Evolutionary conservation across 1,140 invertebrate species (phyloP).

Genomic region (Teleopsis dalmanni): DNA sequence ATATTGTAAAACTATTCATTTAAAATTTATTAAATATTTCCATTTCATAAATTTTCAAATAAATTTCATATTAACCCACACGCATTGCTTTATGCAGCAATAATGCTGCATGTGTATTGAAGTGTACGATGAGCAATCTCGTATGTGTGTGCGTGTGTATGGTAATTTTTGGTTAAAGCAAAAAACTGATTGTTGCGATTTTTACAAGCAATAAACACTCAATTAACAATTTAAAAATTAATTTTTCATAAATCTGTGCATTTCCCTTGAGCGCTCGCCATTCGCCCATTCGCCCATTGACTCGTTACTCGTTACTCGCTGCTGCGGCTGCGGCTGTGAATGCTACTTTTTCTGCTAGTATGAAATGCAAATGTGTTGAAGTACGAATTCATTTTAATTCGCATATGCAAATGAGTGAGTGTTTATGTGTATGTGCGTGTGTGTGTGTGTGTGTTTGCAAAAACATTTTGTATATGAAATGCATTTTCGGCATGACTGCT

Average conservation of each 20-base stretch:
- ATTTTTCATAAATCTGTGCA: conserved; percentile 35
- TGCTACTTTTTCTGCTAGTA: too few species aligned
- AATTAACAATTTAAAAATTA: conserved; percentile 41
- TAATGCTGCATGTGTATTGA: too few species aligned
- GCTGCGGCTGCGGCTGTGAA: too few species aligned
- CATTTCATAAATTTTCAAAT: too few species aligned
- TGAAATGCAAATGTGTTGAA: too few species aligned
- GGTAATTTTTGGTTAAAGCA: background rate
- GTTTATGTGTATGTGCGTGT: background rate
- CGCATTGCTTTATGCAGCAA: too few species aligned
- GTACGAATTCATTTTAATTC: background rate
- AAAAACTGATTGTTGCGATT: background rate
- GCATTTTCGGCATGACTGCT: background rate
- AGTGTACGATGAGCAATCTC: too few species aligned
- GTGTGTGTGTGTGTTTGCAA: background rate
- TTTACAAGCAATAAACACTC: conserved; percentile 37
- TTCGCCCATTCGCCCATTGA: too few species aligned
- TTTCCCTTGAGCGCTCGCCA: conserved; percentile 2
- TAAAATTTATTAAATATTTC: too few species aligned
- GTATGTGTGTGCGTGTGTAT: background rate
- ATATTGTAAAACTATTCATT: too few species aligned
- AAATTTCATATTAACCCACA: too few species aligned
- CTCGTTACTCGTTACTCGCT: too few species aligned
- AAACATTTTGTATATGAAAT: background rate
- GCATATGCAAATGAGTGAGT: background rate